Evolutionary conservation across 1,140 invertebrate species (phyloP), one percentile per base, ranked within the genome.

Genomic region (Pseudomyrmex flavicornis): DNA sequence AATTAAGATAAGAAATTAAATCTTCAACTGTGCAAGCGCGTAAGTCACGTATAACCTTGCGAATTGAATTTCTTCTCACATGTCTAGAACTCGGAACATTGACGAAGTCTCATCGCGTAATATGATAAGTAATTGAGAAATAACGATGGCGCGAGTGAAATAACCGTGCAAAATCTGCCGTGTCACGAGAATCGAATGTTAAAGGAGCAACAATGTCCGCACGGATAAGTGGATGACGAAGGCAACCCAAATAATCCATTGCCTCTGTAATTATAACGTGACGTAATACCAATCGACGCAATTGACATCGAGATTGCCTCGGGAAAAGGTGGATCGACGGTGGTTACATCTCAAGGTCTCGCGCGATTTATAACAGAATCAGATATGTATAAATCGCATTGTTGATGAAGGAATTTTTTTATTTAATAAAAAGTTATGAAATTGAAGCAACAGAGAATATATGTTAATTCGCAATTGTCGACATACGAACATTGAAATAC

Each of bases 21-120:
- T 48, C 20, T n/a, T 17, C n/a, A 48, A 15, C 26, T 13, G 15
- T 8, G 13, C 17, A 17, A 52, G 56, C 8, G n/a, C 12, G 9
- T 48, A 54, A 46, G 10, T 59, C 12, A 13, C n/a, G 13, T 75
- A 63, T 62, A 70, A 66, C 84, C 85, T 87, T 86, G 73, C 15
- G 22, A 46, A 61, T 77, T 56, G 22, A 84, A 65, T 83, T 87
- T 69, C 56, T 69, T 87, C 73, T 87, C 72, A 65, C 48, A 70
- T 63, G 46, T 73, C 35, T n/a, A 59, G 56, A 46, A 87, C 20
- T 61, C 82, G 66, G 65, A 73, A 77, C 82, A 22, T 17, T 17
- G n/a, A 5, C 2, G 0, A 26, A 35, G 48, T 68, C 3, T 50
- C 50, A n/a, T 85, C 46, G 22, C 0, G 56, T 20, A 9, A 20